Evolutionary conservation across 2,797 vertebrate species (phyloP), one percentile per base, ranked within the genome.

Genomic region (Carapus acus): DNA sequence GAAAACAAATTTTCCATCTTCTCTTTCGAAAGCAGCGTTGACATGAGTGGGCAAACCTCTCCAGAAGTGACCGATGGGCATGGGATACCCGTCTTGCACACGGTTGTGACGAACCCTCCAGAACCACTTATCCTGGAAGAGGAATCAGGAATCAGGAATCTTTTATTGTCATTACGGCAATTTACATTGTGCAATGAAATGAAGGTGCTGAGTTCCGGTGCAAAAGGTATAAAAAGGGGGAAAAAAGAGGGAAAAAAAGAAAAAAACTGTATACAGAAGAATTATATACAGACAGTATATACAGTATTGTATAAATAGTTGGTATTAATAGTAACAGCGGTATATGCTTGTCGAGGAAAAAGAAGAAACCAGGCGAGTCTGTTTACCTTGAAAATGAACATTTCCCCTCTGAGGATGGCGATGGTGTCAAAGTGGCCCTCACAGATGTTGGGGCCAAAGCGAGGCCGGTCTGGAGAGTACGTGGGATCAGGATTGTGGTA

Each of bases 51-150:
- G 90, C 43, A 96, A 54, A 8, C 93, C 93, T 41, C 89, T 88
- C 91, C 91, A 96, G 70, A 96, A 94, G 45, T 96, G 93, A 31
- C 92, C 93, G 7, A 93, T 93, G 3, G 93, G 92, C 88, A 96
- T 85, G 1, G 93, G 93, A 69, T 95, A 95, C 3, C 92, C 92
- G 4, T 95, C 93, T 79, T 93, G 79, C 49, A 96, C 92, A 0
- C 73, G 89, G 50, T 88, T 90, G 72, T 92, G 86, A 19, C 91
- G 90, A 18, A 96, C 85, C 11, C 93, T 77, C 93, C 93, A 96
- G 76, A 96, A 94, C 93, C 93, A 96, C 65, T 91, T 91, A 19
- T 93, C 93, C 93, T 96, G 61, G 53, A 45, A 47, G 19, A 29
- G 22, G 31, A 54, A 15, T n/a, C n/a, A n/a, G n/a, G n/a, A n/a